Evolutionary conservation across 2,113 vertebrate species (phyloP).

Genomic region (Poecile atricapillus): DNA sequence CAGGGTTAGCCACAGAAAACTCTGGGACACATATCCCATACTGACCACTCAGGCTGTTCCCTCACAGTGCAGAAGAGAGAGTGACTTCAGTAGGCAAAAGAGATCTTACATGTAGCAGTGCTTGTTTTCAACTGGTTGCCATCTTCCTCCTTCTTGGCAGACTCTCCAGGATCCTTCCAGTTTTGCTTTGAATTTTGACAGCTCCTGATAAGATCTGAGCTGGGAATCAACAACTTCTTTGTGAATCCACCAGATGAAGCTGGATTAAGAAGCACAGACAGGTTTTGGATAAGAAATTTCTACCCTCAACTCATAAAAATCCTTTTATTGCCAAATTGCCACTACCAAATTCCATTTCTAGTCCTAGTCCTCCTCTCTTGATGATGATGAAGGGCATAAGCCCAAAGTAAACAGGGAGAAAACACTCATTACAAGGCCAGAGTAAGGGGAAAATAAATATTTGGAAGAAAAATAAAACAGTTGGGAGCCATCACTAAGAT

Average conservation of each 20-base stretch:
- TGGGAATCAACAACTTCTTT: slow-evolving; percentile 46
- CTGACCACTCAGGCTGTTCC: background rate
- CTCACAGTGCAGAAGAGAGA: background rate
- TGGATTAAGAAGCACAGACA: slow-evolving; percentile 8
- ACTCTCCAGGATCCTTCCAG: background rate
- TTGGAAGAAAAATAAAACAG: background rate
- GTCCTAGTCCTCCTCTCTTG: background rate
- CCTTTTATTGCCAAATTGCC: background rate
- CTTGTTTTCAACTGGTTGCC: background rate
- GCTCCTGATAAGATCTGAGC: slow-evolving; percentile 7
- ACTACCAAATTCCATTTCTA: background rate
- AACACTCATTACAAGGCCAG: background rate
- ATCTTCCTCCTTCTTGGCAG: background rate
- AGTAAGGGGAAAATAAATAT: background rate
- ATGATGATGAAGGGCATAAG: background rate
- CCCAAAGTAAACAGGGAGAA: background rate
- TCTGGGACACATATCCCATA: background rate
- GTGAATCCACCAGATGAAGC: background rate
- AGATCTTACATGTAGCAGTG: background rate
- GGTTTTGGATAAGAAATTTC: background rate
- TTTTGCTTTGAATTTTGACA: slow-evolving; percentile 26
- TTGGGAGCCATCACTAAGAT: background rate
- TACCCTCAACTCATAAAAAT: background rate
- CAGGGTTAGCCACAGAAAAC: background rate
- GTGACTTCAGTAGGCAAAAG: background rate